Percentiles rank a stretch among this genome's conserved stretches.
Evolutionary conservation across 1,140 invertebrate species (phyloP).

Genomic region (Trichonephila inaurata): DNA sequence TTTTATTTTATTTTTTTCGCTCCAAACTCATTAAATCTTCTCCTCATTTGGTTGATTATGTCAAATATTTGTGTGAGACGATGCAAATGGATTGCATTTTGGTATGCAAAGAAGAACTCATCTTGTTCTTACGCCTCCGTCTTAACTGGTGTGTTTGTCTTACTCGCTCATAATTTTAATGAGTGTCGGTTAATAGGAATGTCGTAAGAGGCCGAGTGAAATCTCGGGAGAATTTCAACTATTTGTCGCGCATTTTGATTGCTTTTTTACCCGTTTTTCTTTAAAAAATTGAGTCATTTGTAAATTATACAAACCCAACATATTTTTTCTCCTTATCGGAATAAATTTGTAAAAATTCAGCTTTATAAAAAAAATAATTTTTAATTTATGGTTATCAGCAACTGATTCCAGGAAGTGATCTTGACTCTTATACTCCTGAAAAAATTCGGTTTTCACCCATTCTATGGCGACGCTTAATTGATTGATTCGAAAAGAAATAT

Average conservation of each 20-base stretch:
- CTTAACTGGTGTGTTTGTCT: conserved; percentile 63
- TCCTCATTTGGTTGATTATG: conserved; percentile 53
- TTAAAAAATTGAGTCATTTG: not conserved
- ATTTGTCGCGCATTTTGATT: not conserved
- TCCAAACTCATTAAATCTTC: conserved; percentile 67
- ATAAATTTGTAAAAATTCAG: not conserved
- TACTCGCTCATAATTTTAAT: conserved; percentile 71
- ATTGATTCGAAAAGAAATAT: no score
- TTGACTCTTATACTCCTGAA: no score
- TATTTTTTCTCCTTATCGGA: not conserved
- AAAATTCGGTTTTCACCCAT: no score
- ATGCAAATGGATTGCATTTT: conserved; percentile 70
- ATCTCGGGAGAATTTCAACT: conserved; percentile 10
- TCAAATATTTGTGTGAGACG: conserved; percentile 70
- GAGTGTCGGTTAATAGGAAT: conserved; percentile 18
- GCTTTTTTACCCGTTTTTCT: not conserved
- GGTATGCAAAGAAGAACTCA: conserved; percentile 33
- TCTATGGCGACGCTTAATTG: no score
- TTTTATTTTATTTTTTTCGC: conserved; percentile 42
- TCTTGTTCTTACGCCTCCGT: not conserved
- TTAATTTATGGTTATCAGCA: no score
- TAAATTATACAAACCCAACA: not conserved
- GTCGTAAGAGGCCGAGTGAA: not conserved
- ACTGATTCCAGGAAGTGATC: no score
- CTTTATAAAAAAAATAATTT: not conserved